Evolutionary conservation across 2,797 vertebrate species (phyloP).

Genomic region (Periophthalmus magnuspinnatus): DNA sequence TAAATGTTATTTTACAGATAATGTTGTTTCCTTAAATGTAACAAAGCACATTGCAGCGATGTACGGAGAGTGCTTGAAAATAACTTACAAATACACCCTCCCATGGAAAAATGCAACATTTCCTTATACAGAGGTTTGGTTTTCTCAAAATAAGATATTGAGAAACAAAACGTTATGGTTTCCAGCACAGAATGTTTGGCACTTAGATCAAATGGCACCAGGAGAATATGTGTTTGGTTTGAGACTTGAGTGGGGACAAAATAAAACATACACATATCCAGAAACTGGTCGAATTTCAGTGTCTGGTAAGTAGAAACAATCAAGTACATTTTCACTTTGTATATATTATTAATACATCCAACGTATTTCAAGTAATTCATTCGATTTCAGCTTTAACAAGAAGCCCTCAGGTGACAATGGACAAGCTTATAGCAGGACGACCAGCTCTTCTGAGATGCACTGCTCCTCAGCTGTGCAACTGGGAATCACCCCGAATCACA

Average conservation of each 20-base stretch:
- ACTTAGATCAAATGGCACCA: rapidly evolving
- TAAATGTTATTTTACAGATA: slow-evolving; percentile 18
- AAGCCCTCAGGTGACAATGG: rapidly evolving
- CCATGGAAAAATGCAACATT: neutral
- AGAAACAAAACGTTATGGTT: rapidly evolving
- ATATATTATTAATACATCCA: neutral
- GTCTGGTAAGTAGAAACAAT: slow-evolving; percentile 26
- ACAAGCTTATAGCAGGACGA: neutral
- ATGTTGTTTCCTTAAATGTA: slow-evolving; percentile 27
- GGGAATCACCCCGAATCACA: rapidly evolving
- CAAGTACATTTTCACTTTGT: neutral
- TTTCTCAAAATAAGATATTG: slow-evolving; percentile 1
- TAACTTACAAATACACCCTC: slow-evolving; percentile 8
- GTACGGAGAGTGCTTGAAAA: neutral
- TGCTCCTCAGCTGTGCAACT: rapidly evolving
- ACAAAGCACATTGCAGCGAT: neutral
- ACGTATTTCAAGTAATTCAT: neutral
- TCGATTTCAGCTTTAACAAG: slow-evolving; percentile 14
- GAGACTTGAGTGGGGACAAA: slow-evolving; percentile 28
- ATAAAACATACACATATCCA: slow-evolving; percentile 23
- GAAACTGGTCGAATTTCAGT: slow-evolving; percentile 23
- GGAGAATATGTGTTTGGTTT: slow-evolving; percentile 28
- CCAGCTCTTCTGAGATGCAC: rapidly evolving
- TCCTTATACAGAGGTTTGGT: slow-evolving; percentile 12
- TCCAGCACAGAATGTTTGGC: rapidly evolving